Evolutionary conservation across 2,113 vertebrate species (phyloP).

Genomic region (Platysternon megacephalum): DNA sequence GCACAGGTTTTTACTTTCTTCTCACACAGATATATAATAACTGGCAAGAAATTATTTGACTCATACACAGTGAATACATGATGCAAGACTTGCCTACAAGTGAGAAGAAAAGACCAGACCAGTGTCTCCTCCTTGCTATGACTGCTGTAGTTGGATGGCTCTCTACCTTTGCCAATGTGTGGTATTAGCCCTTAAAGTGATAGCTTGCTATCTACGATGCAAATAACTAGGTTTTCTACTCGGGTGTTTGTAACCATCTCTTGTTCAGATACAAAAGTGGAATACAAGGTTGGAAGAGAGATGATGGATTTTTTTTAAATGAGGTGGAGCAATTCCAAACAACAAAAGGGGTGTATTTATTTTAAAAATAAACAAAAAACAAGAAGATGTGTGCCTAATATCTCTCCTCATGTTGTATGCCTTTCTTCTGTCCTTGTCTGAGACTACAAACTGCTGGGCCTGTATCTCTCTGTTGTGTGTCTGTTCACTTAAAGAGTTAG

Average conservation of each 20-base stretch:
- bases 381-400: not conserved
- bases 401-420: not conserved
- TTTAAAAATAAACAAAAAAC: not conserved
- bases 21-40: not conserved
- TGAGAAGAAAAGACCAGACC: not conserved
- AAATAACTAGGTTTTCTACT: not conserved
- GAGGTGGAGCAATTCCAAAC: not conserved
- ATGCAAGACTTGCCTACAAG: not conserved
- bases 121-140: not conserved
- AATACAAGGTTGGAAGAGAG: not conserved
- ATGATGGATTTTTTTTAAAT: not conserved
- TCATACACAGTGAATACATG: not conserved
- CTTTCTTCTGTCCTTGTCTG: not conserved
- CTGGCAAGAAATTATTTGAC: not conserved
- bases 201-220: not conserved
- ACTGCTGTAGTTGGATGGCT: not conserved
- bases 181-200: not conserved
- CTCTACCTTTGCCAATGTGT: not conserved
- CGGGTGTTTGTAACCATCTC: fast-evolving
- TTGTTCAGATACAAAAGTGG: not conserved
- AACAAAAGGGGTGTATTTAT: not conserved
- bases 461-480: not conserved
- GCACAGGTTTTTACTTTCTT: not conserved
- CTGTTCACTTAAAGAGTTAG: not conserved
- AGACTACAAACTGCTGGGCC: fast-evolving